phyloP scores from a whole-genome alignment of 2,888 invertebrate genomes.

The Microctonus hyperodae region DNA sequence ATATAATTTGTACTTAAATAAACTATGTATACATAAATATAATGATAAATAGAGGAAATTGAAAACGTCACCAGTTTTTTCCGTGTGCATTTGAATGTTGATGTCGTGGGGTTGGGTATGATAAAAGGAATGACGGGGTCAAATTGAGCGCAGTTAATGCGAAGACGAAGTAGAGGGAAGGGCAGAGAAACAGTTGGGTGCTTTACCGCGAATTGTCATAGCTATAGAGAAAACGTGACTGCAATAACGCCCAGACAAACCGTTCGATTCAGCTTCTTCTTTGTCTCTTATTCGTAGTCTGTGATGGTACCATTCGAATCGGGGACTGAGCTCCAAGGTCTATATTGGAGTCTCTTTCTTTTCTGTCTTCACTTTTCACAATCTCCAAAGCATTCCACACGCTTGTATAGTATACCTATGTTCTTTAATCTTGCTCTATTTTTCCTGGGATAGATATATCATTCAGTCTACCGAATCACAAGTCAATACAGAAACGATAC shows the following conservation, averaged over 20 bases:
- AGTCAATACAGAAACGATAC: background rate
- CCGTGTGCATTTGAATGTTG: background rate
- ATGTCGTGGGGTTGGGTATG: background rate
- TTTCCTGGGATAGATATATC: background rate
- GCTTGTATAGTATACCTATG: background rate
- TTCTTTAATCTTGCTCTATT: constrained; percentile 7
- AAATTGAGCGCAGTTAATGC: constrained; percentile 49
- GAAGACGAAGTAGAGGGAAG: constrained; percentile 43
- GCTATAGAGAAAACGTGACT: constrained; percentile 46
- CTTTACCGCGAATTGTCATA: constrained; percentile 31
- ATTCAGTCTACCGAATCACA: background rate
- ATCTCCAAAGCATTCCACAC: constrained; percentile 11
- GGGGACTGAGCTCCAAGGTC: background rate
- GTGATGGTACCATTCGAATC: constrained; percentile 23
- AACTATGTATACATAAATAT: background rate
- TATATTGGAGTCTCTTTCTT: constrained; percentile 26
- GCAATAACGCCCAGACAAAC: constrained; percentile 43
- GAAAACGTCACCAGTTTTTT: background rate
- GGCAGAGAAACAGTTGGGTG: constrained; percentile 36
- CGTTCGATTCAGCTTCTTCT: constrained; percentile 19
- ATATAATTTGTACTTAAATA: too few relatives aligned
- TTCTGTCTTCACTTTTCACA: constrained; percentile 22
- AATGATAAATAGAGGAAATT: background rate
- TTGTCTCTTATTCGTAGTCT: constrained; percentile 25
- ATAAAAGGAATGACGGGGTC: constrained; percentile 19